Evolutionary conservation across 2,113 vertebrate species (phyloP), one percentile per base, ranked within the genome.

Genomic region (Tricholaema leucomelas): DNA sequence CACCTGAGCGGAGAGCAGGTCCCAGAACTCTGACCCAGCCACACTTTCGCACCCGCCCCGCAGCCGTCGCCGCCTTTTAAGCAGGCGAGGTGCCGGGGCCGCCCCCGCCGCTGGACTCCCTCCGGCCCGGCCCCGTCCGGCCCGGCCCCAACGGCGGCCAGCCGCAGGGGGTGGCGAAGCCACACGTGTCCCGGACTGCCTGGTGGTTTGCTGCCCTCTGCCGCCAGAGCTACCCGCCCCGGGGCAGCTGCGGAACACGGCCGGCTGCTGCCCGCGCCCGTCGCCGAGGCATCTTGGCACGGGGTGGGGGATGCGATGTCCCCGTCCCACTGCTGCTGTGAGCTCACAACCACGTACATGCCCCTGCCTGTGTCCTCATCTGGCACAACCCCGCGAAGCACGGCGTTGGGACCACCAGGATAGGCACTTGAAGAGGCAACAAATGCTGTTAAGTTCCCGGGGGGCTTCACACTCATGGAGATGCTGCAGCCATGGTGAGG

Each of bases 171-270:
- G 11, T 50, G 87, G 50, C 40, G 42, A 38, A 19, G 67, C 31
- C 70, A 54, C 48, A 8, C 40, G 59, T 36, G 60, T 8, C 5
- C 50, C 36, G 10, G 71, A 18, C n/a, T 55, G 50, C 44, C 65
- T 30, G 77, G 65, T 61, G 65, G 13, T 77, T 61, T 91, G 82
- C 92, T 95, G 94, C 94, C 94, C 92, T 94, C 94, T 95, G 88
- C 79, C 60, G 90, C 71, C 58, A 31, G 35, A 74, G 61, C 28
- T 38, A 4, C 55, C 25, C 14, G 10, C 17, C 58, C 44, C 24
- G 33, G 28, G 54, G 31, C 3, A 24, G 40, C 42, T 50, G 48
- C 48, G 23, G 48, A 12, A 50, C 23, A 33, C 60, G 55, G 5
- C 12, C 10, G 28, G 50, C 15, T 20, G 35, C 31, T 36, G 23